Evolutionary conservation across 1,140 invertebrate species (phyloP).

Genomic region (Sipha flava): DNA sequence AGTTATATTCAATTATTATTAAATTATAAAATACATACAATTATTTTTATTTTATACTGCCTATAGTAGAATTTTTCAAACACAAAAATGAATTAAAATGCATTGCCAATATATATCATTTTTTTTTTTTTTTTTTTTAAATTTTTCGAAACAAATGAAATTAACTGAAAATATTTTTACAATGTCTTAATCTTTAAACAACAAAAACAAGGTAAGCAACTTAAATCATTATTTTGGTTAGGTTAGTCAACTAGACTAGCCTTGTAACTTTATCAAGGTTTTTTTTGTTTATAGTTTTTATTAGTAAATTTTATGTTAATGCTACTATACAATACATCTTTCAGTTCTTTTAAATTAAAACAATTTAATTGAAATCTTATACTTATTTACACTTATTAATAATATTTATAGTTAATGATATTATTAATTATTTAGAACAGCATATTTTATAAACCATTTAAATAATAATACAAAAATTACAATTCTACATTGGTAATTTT

Average conservation of each 20-base stretch:
- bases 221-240: not conserved
- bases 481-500: no score
- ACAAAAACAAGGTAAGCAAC: conserved; percentile 21
- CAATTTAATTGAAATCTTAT: no score
- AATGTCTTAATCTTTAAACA: not conserved
- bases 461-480: no score
- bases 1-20: not conserved
- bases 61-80: no score
- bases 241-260: not conserved
- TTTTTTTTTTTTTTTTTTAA: not conserved
- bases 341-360: not conserved
- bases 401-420: no score
- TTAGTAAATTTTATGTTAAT: not conserved
- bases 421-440: no score
- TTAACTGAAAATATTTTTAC: not conserved
- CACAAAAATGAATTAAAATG: not conserved
- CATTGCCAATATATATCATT: not conserved
- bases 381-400: no score
- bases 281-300: not conserved
- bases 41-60: no score
- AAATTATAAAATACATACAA: no score
- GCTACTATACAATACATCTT: not conserved
- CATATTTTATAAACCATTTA: no score
- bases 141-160: not conserved
- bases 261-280: conserved; percentile 18